Base-by-base conservation (phyloP, 2,113 vertebrate genomes). In the Ptychochromis oligacanthus region DNA sequence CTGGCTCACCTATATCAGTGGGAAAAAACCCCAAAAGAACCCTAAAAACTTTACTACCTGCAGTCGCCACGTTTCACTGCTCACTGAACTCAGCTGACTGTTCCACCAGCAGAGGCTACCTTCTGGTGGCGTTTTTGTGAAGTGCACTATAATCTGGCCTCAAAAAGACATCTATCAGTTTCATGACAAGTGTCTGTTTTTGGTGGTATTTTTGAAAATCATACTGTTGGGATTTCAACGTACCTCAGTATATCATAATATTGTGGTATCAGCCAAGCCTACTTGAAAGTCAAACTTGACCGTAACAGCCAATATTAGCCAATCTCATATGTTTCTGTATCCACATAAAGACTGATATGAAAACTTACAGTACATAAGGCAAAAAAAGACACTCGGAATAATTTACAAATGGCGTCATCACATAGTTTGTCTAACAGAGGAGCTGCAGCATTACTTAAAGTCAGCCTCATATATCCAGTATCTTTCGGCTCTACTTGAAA, bases 331-430 rank as follows among this genome's bases (percentile, higher is more conserved):
- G 38, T 65, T 43, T 65, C 40, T 43, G 38, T 2, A 65, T 24
- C 2, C 36, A 64, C 40, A 36, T 65, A 36, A 65, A 65, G 40
- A 36, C 62, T 43, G n/a, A 13, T 43, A n/a, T 70, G 43, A 70
- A 3, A 28, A 49, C 24, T 13, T 49, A 52, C 0, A 49, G 22
- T 18, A 4, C 11, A 46, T 26, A 46, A 67, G 1, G 40, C 22
- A 46, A 22, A 67, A 0, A 2, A 67, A 67, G 22, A 46, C 0
- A 22, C 24, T 31, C 26, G 65, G 26, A 31, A 4, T 52, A 31
- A 31, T 28, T 46, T 46, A 70, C 4, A 36, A 36, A 36, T 36
- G 36, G 36, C 8, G 36, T 36, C 36, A 36, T 36, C 36, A 36
- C 28, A 15, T 0, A 26, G 40, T 22, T 8, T 55, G 54, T 55